Base-by-base conservation (phyloP, 2,113 vertebrate species). In the Manacus vitellinus region DNA sequence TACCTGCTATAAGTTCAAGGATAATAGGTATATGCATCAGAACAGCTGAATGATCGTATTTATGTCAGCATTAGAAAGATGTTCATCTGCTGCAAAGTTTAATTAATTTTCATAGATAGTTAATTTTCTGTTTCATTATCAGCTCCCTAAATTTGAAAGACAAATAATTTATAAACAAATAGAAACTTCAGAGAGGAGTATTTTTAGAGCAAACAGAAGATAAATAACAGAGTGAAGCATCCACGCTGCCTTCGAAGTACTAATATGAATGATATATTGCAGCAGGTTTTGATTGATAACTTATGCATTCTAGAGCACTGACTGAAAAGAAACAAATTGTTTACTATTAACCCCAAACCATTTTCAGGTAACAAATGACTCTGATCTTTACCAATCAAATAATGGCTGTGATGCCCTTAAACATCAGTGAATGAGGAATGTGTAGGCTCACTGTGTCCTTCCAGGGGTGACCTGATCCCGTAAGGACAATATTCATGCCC, bases 101-200 rank as follows among this genome's bases (percentile, higher is more conserved):
- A 98, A 98, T 97, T 96, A 96, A 95, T 97, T 98, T 95, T 97
- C 94, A 96, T 88, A 92, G 96, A 94, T 96, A 97, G 94, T 96
- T 97, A 97, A 96, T 94, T 95, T 95, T 98, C 95, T 95, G 94
- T 97, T 97, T 97, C 92, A 96, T 94, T 95, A 95, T 95, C 94
- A 95, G 82, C 82, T 78, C 91, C 95, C 81, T 76, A 97, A 97
- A 97, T 97, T 96, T 93, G 95, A 98, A 97, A 98, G 88, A 97
- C 97, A 98, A 97, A 98, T 97, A 97, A 96, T 97, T 95, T 97
- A 96, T 89, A 97, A 96, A 98, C 95, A 97, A 97, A 97, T 89
- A 98, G 94, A 97, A 96, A 96, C 76, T 95, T 96, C 80, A 88
- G 96, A 95, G 93, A 87, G 41, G 76, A 92, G 43, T 97, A 97